Evolutionary conservation across 2,113 vertebrate genomes (phyloP).

Genomic region (Melospiza georgiana): DNA sequence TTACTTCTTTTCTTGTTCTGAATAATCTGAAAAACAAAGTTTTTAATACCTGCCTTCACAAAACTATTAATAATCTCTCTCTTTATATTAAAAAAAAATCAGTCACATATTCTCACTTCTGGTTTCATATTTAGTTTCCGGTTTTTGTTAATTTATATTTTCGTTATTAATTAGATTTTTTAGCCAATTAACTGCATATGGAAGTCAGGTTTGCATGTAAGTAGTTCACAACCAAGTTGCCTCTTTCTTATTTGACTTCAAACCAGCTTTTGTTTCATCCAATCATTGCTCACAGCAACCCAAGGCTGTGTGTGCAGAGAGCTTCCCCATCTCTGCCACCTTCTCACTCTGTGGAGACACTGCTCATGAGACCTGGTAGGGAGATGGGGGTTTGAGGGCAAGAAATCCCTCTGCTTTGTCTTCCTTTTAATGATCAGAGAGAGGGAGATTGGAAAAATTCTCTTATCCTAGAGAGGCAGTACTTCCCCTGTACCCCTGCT

Average conservation of each 20-base stretch:
- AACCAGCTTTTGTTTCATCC: neutral
- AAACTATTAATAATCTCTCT: neutral
- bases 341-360: neutral
- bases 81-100: neutral
- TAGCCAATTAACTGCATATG: neutral
- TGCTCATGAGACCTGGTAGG: neutral
- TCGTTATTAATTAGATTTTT: neutral
- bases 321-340: neutral
- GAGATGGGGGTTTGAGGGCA: neutral
- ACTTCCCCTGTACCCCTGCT: neutral
- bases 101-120: neutral
- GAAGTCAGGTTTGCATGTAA: neutral
- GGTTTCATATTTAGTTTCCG: neutral
- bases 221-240: neutral
- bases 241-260: neutral
- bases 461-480: neutral
- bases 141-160: fast-evolving
- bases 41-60: neutral
- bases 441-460: neutral
- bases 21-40: neutral
- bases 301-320: neutral
- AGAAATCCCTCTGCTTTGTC: neutral
- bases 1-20: neutral
- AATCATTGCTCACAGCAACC: neutral
- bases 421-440: neutral